Evolutionary conservation across 2,113 vertebrate species (phyloP).

Genomic region (Anolis sagrei): DNA sequence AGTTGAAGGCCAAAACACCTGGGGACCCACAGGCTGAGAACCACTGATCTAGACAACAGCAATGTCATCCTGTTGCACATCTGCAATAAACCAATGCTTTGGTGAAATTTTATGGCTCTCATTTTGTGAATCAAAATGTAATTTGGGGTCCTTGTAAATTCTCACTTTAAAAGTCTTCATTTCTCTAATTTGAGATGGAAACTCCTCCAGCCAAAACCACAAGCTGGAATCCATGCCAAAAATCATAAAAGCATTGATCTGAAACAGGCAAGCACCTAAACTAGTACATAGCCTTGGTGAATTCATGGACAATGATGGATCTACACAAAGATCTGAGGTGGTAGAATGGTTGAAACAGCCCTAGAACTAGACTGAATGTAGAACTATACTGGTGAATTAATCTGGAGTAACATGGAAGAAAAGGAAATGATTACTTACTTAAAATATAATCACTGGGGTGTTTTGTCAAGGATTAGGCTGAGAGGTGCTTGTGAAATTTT

Average conservation of each 20-base stretch:
- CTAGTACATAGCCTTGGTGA: background rate
- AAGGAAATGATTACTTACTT: too few species aligned
- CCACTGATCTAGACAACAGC: too few species aligned
- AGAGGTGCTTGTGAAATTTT: too few species aligned
- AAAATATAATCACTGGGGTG: too few species aligned
- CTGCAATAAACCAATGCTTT: background rate
- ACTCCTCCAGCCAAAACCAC: background rate
- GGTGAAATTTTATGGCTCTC: background rate
- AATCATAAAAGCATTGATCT: background rate
- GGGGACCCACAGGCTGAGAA: too few species aligned
- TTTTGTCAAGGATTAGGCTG: too few species aligned
- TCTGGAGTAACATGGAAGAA: too few species aligned
- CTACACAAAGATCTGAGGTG: background rate
- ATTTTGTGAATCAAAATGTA: background rate
- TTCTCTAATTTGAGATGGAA: background rate
- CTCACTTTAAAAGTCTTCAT: constrained; percentile 2
- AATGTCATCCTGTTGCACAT: too few species aligned
- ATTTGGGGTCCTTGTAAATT: constrained; percentile 6
- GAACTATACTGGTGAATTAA: too few species aligned
- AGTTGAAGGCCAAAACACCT: too few species aligned
- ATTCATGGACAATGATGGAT: background rate
- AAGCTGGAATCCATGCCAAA: background rate
- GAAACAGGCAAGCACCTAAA: background rate
- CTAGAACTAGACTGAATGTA: too few species aligned
- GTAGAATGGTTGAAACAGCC: too few species aligned